These are phyloP conservation scores for Apamea epomidion DNA, from an alignment of 2,888 invertebrate genomes.

Conservation along the genomic window DNA sequence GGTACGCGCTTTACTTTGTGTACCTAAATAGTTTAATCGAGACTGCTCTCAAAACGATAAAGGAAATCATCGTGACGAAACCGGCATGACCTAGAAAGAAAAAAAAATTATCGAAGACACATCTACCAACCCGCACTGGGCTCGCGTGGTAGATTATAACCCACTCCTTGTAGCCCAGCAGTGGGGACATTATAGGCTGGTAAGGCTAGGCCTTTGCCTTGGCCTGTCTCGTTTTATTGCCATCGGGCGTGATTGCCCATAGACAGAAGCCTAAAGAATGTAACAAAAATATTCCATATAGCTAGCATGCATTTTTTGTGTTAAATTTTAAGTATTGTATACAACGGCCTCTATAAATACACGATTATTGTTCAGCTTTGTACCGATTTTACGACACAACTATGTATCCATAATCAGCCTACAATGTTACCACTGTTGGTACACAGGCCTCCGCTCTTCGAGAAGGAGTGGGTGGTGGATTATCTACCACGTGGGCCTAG, in stretches of 20 bases:
- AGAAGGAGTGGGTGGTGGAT: too few relatives aligned
- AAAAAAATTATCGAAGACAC: not conserved
- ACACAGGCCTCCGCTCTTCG: too few relatives aligned
- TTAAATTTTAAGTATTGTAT: not conserved
- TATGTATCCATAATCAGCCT: too few relatives aligned
- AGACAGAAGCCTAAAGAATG: not conserved
- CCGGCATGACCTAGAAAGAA: not conserved
- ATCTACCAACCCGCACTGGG: not conserved
- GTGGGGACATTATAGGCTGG: not conserved
- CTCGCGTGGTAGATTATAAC: not conserved
- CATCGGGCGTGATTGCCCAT: not conserved
- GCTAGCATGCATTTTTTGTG: not conserved
- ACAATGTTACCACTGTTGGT: too few relatives aligned
- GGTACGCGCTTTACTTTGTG: not conserved
- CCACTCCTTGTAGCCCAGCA: not conserved
- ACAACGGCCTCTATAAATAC: not conserved
- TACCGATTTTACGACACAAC: not conserved
- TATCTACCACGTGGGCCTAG: too few relatives aligned
- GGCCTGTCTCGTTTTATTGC: not conserved
- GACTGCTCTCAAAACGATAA: not conserved
- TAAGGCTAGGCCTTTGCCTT: not conserved
- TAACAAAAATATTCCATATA: not conserved
- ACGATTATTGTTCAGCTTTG: not conserved
- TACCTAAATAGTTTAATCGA: not conserved
- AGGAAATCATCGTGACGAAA: not conserved